phyloP scores from a whole-genome alignment of 2,797 vertebrate species.

The Epinephelus awoara region DNA sequence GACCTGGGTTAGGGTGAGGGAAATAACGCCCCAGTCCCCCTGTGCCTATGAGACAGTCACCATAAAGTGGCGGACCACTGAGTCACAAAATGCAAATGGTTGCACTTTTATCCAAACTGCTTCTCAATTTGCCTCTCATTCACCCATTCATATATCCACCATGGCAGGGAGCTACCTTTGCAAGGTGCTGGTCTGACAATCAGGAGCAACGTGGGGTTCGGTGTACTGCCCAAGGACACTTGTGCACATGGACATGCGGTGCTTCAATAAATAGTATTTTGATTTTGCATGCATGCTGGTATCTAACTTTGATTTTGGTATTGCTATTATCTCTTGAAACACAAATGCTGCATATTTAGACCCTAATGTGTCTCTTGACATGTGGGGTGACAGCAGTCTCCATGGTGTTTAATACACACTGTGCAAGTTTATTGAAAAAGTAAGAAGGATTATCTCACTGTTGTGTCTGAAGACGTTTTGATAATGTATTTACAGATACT shows the following conservation, averaged over 20 bases:
- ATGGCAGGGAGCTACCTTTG: not conserved
- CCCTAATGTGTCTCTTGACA: not conserved
- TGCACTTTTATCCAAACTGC: not conserved
- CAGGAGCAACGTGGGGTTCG: too few relatives aligned
- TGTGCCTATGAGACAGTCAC: not conserved
- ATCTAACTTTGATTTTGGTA: not conserved
- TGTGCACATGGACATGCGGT: too few relatives aligned
- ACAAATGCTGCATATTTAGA: not conserved
- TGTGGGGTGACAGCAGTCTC: not conserved
- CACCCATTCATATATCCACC: too few relatives aligned
- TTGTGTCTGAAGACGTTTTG: conserved; percentile 5
- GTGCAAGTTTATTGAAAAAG: not conserved
- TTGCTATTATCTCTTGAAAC: not conserved
- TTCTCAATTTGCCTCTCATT: too few relatives aligned
- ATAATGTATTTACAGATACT: not conserved
- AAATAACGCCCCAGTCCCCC: not conserved
- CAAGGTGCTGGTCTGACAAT: not conserved
- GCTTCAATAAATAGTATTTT: not conserved
- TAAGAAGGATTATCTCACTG: not conserved
- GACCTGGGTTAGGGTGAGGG: too few relatives aligned
- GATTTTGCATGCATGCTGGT: not conserved
- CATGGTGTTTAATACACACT: not conserved
- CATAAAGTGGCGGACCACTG: not conserved
- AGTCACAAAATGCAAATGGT: not conserved
- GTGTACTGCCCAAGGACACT: too few relatives aligned